phyloP scores from a whole-genome alignment of 92 coral and sea anemone species.

The Isaurus tuberculatus region DNA sequence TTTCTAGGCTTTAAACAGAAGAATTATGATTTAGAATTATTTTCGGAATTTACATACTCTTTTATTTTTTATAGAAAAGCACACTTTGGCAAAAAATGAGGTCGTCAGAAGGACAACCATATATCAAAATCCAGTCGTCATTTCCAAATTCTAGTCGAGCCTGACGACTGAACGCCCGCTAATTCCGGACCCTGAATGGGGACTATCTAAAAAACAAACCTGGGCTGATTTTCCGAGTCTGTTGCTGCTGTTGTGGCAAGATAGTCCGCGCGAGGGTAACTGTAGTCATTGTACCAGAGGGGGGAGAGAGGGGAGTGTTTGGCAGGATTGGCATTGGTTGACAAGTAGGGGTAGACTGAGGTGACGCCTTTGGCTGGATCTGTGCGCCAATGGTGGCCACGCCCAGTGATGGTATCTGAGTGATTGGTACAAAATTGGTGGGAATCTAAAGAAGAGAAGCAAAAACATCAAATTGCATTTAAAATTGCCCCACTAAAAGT shows the following conservation, averaged over 20 bases:
- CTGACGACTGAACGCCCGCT: background rate
- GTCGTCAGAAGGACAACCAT: too few species aligned
- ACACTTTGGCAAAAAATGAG: too few species aligned
- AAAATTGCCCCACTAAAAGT: background rate
- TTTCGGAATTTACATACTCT: too few species aligned
- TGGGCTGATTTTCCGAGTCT: slow-evolving; percentile 75
- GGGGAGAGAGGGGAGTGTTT: slow-evolving; percentile 87
- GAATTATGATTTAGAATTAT: too few species aligned
- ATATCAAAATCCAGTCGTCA: too few species aligned
- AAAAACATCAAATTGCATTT: too few species aligned
- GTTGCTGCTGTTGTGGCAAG: slow-evolving; percentile 89
- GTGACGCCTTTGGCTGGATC: slow-evolving; percentile 86
- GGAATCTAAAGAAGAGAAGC: slow-evolving; percentile 61
- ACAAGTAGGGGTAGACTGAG: slow-evolving; percentile 85
- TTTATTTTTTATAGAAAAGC: too few species aligned
- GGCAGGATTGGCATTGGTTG: slow-evolving; percentile 91
- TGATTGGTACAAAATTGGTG: slow-evolving; percentile 86
- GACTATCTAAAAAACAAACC: slow-evolving; percentile 38
- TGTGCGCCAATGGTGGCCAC: slow-evolving; percentile 85
- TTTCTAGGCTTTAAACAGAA: too few species aligned
- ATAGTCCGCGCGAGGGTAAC: slow-evolving; percentile 84
- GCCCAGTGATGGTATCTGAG: slow-evolving; percentile 79
- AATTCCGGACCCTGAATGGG: background rate
- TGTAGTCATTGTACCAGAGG: slow-evolving; percentile 82
- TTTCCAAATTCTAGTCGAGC: too few species aligned